These are phyloP conservation scores for Agriotes lineatus DNA, from an alignment of 2,888 invertebrate genomes.

Conservation along the genomic window DNA sequence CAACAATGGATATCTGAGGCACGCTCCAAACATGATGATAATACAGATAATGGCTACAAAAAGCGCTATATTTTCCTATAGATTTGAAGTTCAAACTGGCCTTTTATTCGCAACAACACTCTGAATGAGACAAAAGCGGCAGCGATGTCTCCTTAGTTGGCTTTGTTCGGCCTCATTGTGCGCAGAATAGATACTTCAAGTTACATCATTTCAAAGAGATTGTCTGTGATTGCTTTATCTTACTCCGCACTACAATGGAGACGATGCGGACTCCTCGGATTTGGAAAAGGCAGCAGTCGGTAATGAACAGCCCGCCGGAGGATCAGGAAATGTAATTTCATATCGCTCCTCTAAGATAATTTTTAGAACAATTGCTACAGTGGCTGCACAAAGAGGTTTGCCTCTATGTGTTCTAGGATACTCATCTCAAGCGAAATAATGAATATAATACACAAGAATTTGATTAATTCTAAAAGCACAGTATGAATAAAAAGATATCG, in stretches of 20 bases:
- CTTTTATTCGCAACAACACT: conserved; percentile 64
- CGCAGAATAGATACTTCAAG: conserved; percentile 66
- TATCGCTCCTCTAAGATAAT: too few relatives aligned
- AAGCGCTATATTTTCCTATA: conserved; percentile 54
- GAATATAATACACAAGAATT: too few relatives aligned
- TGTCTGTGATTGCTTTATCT: conserved; percentile 65
- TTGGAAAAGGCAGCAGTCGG: background rate
- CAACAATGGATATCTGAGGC: conserved; percentile 41
- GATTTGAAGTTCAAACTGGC: conserved; percentile 65
- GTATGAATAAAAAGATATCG: too few relatives aligned
- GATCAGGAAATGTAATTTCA: too few relatives aligned
- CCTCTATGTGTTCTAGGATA: too few relatives aligned
- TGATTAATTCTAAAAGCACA: too few relatives aligned
- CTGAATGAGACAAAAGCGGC: conserved; percentile 61
- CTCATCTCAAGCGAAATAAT: too few relatives aligned
- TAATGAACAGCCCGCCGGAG: background rate
- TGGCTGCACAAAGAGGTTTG: too few relatives aligned
- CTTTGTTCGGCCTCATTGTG: conserved; percentile 63
- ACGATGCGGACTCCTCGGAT: conserved; percentile 39
- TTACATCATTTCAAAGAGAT: conserved; percentile 67
- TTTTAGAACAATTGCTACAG: too few relatives aligned
- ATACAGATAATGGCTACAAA: conserved; percentile 44
- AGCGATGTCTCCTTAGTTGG: conserved; percentile 67
- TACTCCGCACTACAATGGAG: conserved; percentile 51
- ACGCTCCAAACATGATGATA: conserved; percentile 45